phyloP scores from a whole-genome alignment of 2,888 invertebrate genomes.

The Drosophila quinaria region DNA sequence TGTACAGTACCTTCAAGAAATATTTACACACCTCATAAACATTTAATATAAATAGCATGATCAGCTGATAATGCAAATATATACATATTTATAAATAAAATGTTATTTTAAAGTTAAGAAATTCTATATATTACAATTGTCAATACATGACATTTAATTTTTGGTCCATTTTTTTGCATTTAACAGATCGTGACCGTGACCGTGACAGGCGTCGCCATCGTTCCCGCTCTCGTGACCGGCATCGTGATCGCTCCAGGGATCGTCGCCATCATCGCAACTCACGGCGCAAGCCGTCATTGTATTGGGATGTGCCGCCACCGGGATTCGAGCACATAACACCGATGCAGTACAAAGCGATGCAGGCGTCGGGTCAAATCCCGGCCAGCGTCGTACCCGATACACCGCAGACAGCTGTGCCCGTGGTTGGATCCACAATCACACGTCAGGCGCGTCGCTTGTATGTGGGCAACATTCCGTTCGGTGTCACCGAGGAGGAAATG shows the following conservation, averaged over 20 bases:
- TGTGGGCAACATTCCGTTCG: conserved; percentile 99
- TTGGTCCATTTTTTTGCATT: not conserved
- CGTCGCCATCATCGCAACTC: conserved; percentile 87
- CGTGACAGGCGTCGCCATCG: conserved; percentile 72
- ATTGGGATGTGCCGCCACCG: conserved; percentile 99
- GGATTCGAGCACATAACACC: conserved; percentile 99
- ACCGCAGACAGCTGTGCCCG: conserved; percentile 97
- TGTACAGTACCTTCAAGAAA: conserved; percentile 34
- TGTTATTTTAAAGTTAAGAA: not conserved
- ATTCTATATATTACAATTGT: not conserved
- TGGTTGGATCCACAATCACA: conserved; percentile 99
- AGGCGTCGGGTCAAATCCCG: conserved; percentile 97
- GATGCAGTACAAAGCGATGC: conserved; percentile 95
- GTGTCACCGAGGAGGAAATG: conserved; percentile 99
- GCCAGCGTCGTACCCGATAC: conserved; percentile 96
- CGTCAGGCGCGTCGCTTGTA: conserved; percentile 97
- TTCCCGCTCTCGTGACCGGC: conserved; percentile 74
- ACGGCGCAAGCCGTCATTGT: conserved; percentile 94
- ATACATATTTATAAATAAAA: not conserved
- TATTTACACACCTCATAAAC: conserved; percentile 5
- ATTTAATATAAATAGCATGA: not conserved
- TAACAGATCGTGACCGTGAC: conserved; percentile 68
- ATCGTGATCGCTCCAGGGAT: conserved; percentile 72
- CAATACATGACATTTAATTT: not conserved
- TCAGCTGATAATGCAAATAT: conserved; percentile 2